phyloP scores from a whole-genome alignment of 2,797 vertebrate species.

The Todus mexicanus region DNA sequence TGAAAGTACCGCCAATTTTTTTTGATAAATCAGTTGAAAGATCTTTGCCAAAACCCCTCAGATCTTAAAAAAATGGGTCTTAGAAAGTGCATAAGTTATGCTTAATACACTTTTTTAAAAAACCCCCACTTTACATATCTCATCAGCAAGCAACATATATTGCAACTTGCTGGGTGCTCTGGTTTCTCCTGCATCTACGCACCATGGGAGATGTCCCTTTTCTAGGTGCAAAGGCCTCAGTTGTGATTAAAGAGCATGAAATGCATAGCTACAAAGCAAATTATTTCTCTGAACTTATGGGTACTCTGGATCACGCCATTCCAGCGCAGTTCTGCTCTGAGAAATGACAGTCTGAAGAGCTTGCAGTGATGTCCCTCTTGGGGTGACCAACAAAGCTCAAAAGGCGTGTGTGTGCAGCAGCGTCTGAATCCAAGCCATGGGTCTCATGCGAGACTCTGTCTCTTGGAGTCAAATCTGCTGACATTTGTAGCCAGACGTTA shows the following conservation, averaged over 20 bases:
- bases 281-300: background rate
- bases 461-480: background rate
- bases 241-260: background rate
- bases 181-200: background rate
- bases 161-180: background rate
- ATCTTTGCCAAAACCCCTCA: background rate
- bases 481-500: background rate
- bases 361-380: rapidly evolving
- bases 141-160: background rate
- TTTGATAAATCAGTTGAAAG: background rate
- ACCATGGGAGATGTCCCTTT: background rate
- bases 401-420: background rate
- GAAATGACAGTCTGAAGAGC: background rate
- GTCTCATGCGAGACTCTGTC: background rate
- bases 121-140: background rate
- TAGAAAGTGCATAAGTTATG: background rate
- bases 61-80: background rate
- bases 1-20: background rate
- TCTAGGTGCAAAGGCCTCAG: background rate
- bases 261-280: background rate
- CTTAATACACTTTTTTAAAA: background rate
- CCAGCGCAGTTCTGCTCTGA: background rate
- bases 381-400: background rate
- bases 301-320: background rate
- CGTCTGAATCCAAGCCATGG: background rate